Evolutionary conservation across 2,113 vertebrate genomes (phyloP), one percentile per base, ranked within the genome.

Genomic region (Alligator sinensis): DNA sequence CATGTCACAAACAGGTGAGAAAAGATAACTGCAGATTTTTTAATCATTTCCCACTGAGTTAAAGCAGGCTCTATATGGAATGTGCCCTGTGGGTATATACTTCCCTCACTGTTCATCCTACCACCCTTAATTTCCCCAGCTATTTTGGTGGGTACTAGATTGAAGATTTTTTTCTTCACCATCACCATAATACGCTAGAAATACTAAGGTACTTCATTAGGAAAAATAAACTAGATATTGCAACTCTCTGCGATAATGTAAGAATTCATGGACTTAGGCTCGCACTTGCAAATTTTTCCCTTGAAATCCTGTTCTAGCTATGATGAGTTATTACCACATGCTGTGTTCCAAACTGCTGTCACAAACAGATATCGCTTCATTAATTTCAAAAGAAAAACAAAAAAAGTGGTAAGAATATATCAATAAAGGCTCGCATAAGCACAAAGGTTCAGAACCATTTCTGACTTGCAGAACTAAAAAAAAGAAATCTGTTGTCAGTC

Each of bases 321-420:
- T 80, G 27, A 94, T 91, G 88, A 89, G 84, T 58, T 7, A 59
- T 82, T 84, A 75, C 17, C 8, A 76, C 82, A 76, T 17, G 2
- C 11, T 87, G 87, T 84, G 58, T 60, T 60, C 62, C 24, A 88
- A 93, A 89, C 9, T 64, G 15, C 55, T 82, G 13, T 72, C 83
- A 90, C 61, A 92, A 47, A 80, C 12, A 63, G 18, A 78, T 89
- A 83, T 11, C 6, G 9, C 78, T 94, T 83, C 54, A 38, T 63
- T 91, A 89, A 82, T 27, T n/a, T n/a, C 54, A 83, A 87, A 93
- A 85, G 13, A 63, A 92, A 94, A 95, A 81, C 8, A 89, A 72
- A 59, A 84, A 77, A 93, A 85, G 7, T 57, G 5, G 12, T 34
- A 61, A 86, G 11, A 89, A 77, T 3, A 84, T 24, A 72, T 30